phyloP scores from a whole-genome alignment of 2,888 invertebrate species.

The Ctenicera cuprea region DNA sequence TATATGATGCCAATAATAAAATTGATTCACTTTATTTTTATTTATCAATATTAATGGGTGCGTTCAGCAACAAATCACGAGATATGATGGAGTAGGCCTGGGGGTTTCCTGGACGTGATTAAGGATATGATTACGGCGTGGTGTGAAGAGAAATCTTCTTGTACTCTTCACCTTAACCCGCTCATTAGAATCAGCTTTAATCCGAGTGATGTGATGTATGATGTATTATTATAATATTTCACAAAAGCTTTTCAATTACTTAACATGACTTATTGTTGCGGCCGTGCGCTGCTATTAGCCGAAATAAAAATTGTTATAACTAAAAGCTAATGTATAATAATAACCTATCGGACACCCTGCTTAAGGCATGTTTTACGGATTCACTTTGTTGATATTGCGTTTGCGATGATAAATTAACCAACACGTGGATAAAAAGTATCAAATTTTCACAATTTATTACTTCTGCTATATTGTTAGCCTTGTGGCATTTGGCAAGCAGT shows the following conservation, averaged over 20 bases:
- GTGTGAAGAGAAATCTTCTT: slow-evolving; percentile 51
- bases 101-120: slow-evolving; percentile 50
- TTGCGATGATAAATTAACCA: no score
- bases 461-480: no score
- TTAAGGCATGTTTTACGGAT: background rate
- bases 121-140: slow-evolving; percentile 52
- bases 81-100: slow-evolving; percentile 47
- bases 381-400: slow-evolving; percentile 9
- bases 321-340: slow-evolving; percentile 34
- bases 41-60: slow-evolving; percentile 46
- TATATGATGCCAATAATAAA: slow-evolving; percentile 36
- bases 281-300: slow-evolving; percentile 35
- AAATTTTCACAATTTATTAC: no score
- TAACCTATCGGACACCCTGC: slow-evolving; percentile 15
- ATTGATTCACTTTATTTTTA: slow-evolving; percentile 36
- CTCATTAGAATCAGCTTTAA: slow-evolving; percentile 53
- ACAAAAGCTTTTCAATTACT: slow-evolving; percentile 49
- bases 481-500: no score
- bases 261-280: slow-evolving; percentile 49
- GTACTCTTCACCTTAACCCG: slow-evolving; percentile 49
- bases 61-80: slow-evolving; percentile 50
- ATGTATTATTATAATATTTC: slow-evolving; percentile 51
- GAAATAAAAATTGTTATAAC: slow-evolving; percentile 41
- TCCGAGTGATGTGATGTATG: slow-evolving; percentile 53
- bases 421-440: no score